phyloP scores from a whole-genome alignment of 2,797 vertebrate species.

The Oryzias dopingdopingensis region DNA sequence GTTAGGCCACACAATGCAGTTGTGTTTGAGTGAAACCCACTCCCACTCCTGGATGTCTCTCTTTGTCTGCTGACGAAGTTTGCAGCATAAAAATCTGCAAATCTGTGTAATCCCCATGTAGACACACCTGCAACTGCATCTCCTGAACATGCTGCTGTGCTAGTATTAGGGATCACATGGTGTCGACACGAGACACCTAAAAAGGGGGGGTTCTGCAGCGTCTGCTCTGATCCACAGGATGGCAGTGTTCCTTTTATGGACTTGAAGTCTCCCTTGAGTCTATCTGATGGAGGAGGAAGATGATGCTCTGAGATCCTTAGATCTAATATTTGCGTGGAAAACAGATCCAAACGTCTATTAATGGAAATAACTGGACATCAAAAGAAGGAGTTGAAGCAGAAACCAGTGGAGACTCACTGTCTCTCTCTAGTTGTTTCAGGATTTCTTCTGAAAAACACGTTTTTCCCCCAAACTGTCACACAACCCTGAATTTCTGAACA shows the following conservation, averaged over 20 bases:
- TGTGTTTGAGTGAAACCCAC: background rate
- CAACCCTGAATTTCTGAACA: too few species aligned
- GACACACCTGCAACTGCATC: background rate
- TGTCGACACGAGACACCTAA: conserved; percentile 12
- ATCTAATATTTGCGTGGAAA: too few species aligned
- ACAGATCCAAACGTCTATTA: too few species aligned
- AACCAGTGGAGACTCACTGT: too few species aligned
- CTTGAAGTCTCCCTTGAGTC: too few species aligned
- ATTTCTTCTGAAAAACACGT: too few species aligned
- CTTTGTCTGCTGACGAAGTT: background rate
- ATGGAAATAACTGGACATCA: too few species aligned
- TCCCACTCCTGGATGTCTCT: background rate
- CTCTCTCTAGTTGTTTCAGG: too few species aligned
- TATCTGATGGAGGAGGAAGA: too few species aligned
- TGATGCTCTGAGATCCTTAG: too few species aligned
- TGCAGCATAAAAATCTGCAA: conserved; percentile 1
- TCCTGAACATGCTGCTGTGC: background rate
- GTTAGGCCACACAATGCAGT: background rate
- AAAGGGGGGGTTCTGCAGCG: conserved; percentile 14
- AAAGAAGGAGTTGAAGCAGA: too few species aligned
- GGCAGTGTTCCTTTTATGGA: conserved; percentile 34
- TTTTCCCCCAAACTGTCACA: too few species aligned
- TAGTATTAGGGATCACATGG: conserved; percentile 23
- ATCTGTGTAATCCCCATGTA: background rate
- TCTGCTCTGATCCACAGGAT: conserved; percentile 25